Evolutionary conservation across 2,113 vertebrate species (phyloP).

Genomic region (Oreamnos americanus): DNA sequence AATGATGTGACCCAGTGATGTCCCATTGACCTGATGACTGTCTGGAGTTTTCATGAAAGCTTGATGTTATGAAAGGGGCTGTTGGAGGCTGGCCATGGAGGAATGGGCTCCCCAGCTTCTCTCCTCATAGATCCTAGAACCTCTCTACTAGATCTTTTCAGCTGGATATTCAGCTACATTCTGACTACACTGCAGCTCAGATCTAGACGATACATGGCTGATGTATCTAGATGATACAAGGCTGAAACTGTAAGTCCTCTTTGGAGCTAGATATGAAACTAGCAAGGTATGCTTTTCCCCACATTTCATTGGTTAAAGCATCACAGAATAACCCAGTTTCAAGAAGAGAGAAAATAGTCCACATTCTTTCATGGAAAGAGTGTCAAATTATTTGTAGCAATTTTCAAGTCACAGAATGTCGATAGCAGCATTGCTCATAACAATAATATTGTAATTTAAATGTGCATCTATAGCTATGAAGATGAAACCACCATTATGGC

Average conservation of each 20-base stretch:
- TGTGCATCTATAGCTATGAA: background rate
- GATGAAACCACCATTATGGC: background rate
- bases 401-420: background rate
- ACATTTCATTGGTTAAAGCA: background rate
- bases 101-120: background rate
- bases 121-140: background rate
- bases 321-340: background rate
- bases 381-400: background rate
- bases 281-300: background rate
- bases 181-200: background rate
- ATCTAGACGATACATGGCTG: background rate
- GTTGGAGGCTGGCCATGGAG: background rate
- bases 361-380: background rate
- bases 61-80: background rate
- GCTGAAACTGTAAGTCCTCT: background rate
- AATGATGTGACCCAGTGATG: background rate
- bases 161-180: background rate
- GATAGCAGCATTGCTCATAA: background rate
- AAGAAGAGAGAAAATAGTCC: background rate
- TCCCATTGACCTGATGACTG: background rate
- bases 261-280: background rate
- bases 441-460: background rate
- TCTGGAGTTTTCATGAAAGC: background rate
- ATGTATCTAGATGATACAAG: background rate
- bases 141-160: no score